Evolutionary conservation across 2,113 vertebrate genomes (phyloP).

Genomic region (Laticauda laticaudata): DNA sequence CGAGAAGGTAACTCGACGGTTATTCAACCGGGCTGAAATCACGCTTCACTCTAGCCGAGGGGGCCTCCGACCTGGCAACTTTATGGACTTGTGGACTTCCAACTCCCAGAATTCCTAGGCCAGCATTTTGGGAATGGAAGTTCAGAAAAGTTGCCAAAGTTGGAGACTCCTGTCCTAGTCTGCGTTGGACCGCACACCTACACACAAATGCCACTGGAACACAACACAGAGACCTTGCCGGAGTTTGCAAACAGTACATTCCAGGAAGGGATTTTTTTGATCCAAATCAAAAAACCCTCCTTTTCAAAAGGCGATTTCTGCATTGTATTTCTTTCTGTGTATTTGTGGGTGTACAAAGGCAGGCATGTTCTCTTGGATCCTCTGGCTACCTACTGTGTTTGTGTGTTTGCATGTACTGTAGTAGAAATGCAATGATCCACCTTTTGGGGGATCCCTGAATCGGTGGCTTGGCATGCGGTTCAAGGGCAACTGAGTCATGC

Average conservation of each 20-base stretch:
- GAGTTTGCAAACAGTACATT: not conserved
- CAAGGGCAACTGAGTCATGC: not conserved
- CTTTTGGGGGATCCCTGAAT: not conserved
- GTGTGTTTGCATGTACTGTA: not conserved
- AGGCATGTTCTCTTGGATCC: not conserved
- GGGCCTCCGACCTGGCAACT: too few relatives aligned
- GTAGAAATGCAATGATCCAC: not conserved
- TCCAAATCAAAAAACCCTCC: not conserved
- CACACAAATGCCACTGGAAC: not conserved
- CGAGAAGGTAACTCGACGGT: not conserved
- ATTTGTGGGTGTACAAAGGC: not conserved
- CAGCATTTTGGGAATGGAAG: not conserved
- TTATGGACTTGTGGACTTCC: not conserved
- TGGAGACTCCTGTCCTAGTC: not conserved
- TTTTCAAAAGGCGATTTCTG: not conserved
- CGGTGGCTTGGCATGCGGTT: not conserved
- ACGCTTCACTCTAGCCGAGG: not conserved
- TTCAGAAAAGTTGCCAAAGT: not conserved
- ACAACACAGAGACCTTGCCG: not conserved
- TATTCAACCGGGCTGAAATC: not conserved
- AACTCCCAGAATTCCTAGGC: not conserved
- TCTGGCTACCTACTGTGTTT: slow-evolving; percentile 1
- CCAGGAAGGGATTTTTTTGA: not conserved
- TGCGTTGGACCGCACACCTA: not conserved
- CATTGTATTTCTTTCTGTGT: slow-evolving; percentile 1